Conservation (phyloP, 2,888 invertebrate species). For the Baccha elongata region DNA sequence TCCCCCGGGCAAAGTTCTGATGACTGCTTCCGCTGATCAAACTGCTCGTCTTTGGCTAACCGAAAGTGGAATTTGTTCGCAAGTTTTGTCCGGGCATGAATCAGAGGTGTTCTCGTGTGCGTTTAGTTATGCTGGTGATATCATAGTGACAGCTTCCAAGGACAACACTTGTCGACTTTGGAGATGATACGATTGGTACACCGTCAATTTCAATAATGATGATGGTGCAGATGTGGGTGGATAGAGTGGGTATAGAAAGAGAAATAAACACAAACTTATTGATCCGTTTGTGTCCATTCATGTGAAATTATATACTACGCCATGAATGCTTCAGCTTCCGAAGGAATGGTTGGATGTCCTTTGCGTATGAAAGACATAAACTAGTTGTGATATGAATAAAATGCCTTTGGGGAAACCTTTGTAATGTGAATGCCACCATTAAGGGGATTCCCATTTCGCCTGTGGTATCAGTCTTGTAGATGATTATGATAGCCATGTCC, state of each 20-base stretch:
- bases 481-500: constrained; percentile 35
- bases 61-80: constrained; percentile 86
- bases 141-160: constrained; percentile 91
- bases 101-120: constrained; percentile 93
- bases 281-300: constrained; percentile 41
- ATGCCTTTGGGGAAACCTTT: constrained; percentile 47
- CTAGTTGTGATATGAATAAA: constrained; percentile 12
- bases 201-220: constrained; percentile 76
- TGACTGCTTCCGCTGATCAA: constrained; percentile 90
- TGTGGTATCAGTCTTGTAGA: constrained; percentile 38
- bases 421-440: constrained; percentile 62
- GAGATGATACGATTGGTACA: constrained; percentile 89
- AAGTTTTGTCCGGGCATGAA: constrained; percentile 89
- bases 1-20: constrained; percentile 88
- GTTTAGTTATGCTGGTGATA: constrained; percentile 90
- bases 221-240: background rate
- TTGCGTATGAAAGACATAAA: background rate
- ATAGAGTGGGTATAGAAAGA: constrained; percentile 8
- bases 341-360: background rate
- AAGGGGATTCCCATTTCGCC: constrained; percentile 30
- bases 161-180: constrained; percentile 92
- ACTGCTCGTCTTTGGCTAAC: constrained; percentile 88
- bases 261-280: constrained; percentile 45
- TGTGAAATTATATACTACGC: constrained; percentile 43
- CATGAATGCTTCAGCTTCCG: constrained; percentile 38